Evolutionary conservation across 2,113 vertebrate genomes (phyloP).

Genomic region (Plecturocebus donacophilus): DNA sequence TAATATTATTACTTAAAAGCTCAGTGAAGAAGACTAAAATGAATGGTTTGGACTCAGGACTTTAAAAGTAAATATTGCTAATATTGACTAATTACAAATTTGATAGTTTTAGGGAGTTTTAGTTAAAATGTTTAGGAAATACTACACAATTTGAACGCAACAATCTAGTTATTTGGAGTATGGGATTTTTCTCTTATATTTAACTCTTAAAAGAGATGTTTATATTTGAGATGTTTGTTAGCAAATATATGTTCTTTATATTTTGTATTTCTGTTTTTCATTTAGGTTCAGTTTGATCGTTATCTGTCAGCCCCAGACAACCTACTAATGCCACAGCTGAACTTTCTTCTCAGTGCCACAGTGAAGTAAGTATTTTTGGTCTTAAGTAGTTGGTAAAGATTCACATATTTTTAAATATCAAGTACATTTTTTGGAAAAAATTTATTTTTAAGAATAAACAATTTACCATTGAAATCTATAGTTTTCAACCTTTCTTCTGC

Average conservation of each 20-base stretch:
- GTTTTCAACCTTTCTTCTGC: neutral
- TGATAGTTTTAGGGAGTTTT: neutral
- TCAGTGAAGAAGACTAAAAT: neutral
- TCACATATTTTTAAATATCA: neutral
- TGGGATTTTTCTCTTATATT: neutral
- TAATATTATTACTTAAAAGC: neutral
- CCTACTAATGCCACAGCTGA: conserved; percentile 95
- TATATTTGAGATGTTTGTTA: neutral
- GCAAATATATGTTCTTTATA: neutral
- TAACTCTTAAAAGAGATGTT: neutral
- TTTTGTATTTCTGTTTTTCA: neutral
- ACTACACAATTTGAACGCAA: neutral
- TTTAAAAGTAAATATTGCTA: neutral
- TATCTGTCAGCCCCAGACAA: conserved; percentile 96
- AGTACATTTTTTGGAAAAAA: neutral
- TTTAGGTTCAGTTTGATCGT: conserved; percentile 96
- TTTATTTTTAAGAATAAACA: neutral
- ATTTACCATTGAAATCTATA: neutral
- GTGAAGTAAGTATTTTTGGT: conserved; percentile 92
- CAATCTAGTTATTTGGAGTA: neutral
- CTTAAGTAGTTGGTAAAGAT: neutral
- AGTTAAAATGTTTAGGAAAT: neutral
- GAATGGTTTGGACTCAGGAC: neutral
- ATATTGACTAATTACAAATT: conserved; percentile 6
- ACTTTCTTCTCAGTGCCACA: conserved; percentile 95